Evolutionary conservation across 2,888 invertebrate species (phyloP).

Genomic region (Lasioglossum vierecki): DNA sequence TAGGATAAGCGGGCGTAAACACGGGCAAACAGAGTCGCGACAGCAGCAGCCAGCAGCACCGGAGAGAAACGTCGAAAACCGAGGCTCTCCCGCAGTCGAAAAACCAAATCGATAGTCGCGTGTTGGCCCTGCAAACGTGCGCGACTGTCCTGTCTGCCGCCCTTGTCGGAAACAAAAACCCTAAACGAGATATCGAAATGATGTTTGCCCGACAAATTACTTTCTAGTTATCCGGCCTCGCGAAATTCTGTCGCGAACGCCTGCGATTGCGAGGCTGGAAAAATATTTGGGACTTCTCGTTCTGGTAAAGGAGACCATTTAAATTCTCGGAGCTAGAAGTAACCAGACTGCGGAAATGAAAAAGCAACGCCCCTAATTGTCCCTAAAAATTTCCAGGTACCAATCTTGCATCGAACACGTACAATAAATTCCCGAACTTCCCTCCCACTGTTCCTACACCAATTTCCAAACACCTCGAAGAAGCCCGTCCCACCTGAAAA

Average conservation of each 20-base stretch:
- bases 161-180: conserved; percentile 3
- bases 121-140: conserved; percentile 74
- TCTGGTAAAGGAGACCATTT: not conserved
- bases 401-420: not conserved
- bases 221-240: not conserved
- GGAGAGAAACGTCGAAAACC: conserved; percentile 73
- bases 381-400: too few species aligned
- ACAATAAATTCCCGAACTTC: not conserved
- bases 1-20: conserved; percentile 62
- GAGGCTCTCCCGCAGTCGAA: conserved; percentile 80
- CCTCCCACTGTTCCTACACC: not conserved
- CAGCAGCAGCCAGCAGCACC: conserved; percentile 10
- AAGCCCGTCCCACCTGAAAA: not conserved
- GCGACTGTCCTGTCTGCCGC: conserved; percentile 7
- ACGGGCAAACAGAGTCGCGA: conserved; percentile 51
- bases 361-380: too few species aligned
- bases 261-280: not conserved
- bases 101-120: conserved; percentile 82
- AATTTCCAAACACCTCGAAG: not conserved
- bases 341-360: not conserved
- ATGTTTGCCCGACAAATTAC: not conserved
- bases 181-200: not conserved
- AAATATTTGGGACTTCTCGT: not conserved
- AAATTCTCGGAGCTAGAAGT: not conserved
- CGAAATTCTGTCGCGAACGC: not conserved